Conservation (phyloP, 2,113 vertebrate species). For the Bujurquina vittata region DNA sequence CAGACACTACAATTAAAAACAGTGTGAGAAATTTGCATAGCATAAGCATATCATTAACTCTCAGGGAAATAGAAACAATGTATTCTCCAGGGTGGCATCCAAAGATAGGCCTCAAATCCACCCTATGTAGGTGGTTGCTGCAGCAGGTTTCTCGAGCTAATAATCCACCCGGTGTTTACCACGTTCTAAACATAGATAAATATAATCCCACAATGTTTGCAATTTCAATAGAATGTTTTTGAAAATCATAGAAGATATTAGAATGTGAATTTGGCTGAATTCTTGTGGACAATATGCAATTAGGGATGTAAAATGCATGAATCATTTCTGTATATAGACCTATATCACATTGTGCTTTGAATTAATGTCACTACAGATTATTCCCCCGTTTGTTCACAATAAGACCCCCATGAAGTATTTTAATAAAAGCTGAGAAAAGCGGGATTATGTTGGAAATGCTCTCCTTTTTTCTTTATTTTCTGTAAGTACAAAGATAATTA, state of each 20-base stretch:
- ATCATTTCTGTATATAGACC: background rate
- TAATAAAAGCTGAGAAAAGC: background rate
- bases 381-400: background rate
- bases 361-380: background rate
- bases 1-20: slow-evolving; percentile 78
- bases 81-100: slow-evolving; percentile 63
- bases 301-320: background rate
- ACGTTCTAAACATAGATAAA: background rate
- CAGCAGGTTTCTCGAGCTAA: slow-evolving; percentile 41
- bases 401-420: background rate
- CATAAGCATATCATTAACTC: slow-evolving; percentile 76
- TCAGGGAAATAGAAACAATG: slow-evolving; percentile 69
- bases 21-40: slow-evolving; percentile 67
- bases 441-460: background rate
- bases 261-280: background rate
- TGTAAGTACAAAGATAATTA: slow-evolving; percentile 8
- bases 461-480: background rate
- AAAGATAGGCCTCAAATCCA: slow-evolving; percentile 71
- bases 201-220: background rate
- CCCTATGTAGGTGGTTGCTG: slow-evolving; percentile 58
- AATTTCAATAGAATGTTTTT: background rate
- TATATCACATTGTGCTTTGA: background rate
- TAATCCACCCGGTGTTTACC: slow-evolving; percentile 48
- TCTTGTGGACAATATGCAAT: background rate
- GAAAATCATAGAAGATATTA: background rate